Evolutionary conservation across 2,113 vertebrate species (phyloP), one percentile per base, ranked within the genome.

Genomic region (Mixornis gularis): DNA sequence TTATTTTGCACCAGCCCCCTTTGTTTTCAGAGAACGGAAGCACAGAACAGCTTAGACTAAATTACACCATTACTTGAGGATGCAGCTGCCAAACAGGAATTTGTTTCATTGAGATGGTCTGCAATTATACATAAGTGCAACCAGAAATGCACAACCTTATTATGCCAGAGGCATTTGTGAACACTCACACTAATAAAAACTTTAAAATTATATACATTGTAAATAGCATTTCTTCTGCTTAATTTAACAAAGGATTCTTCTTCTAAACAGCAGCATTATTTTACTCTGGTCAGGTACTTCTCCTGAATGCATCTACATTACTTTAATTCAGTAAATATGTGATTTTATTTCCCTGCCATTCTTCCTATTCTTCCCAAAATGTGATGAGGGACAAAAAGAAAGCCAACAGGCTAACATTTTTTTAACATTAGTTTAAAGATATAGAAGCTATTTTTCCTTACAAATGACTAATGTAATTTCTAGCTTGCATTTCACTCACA

Each of bases 51-150:
- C 51, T 79, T 44, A 94, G 63, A 88, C 73, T 92, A 93, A 86
- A 95, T 89, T 79, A 95, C 74, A 90, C 68, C 93, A 85, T 78
- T 93, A 74, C 83, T 92, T 80, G 85, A 96, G 94, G 95, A 97
- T 96, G 91, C 96, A 97, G 96, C 95, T 97, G 96, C 91, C 79
- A 95, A 85, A 91, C 17, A 94, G 94, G 95, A 97, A 96, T 94
- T 86, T 88, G 65, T 48, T 92, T 86, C 95, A 93, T n/a, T 86
- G 71, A 95, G 90, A 94, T 77, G 72, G 70, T 87, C 66, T 92
- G 89, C 41, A 94, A 59, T 91, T 46, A 91, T 20, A 93, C 69
- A 80, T 58, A 92, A 95, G 64, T 87, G 55, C 52, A 83, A 85
- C 26, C 43, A 93, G 73, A 89, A 93, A 84, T 4, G 13, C 43